These are phyloP conservation scores for Petaurus breviceps DNA, from an alignment of 2,113 vertebrate genomes.

Conservation along the genomic window DNA sequence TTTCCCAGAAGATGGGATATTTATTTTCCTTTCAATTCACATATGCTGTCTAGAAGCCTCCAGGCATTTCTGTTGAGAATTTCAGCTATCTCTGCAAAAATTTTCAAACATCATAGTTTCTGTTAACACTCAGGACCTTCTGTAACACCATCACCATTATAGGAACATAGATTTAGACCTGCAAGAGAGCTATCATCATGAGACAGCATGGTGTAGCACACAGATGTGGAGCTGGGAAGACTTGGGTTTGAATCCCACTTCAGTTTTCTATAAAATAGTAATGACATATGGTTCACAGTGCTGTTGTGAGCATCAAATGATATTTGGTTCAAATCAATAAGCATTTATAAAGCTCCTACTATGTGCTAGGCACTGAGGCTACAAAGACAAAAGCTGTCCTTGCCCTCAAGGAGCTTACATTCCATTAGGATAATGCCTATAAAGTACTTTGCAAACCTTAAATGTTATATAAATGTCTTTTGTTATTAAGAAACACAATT, in stretches of 20 bases:
- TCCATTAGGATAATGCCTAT: not conserved
- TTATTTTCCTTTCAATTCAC: not conserved
- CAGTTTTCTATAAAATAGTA: not conserved
- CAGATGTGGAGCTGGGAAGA: not conserved
- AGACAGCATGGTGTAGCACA: not conserved
- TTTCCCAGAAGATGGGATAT: not conserved
- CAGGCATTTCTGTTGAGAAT: not conserved
- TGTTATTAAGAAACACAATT: not conserved
- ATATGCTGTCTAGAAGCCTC: not conserved
- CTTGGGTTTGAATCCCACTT: not conserved
- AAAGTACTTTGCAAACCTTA: not conserved
- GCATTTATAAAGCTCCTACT: not conserved
- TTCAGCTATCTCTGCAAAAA: not conserved
- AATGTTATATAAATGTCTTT: not conserved
- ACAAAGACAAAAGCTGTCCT: not conserved
- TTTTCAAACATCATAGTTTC: not conserved
- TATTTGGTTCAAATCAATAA: not conserved
- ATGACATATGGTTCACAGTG: not conserved
- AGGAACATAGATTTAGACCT: not conserved
- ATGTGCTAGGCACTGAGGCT: not conserved
- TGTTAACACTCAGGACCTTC: not conserved
- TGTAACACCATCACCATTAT: not conserved
- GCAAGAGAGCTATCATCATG: not conserved
- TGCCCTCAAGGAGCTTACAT: not conserved
- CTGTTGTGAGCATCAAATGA: not conserved